Conservation (phyloP, 2,113 vertebrate species). For the Euleptes europaea region DNA sequence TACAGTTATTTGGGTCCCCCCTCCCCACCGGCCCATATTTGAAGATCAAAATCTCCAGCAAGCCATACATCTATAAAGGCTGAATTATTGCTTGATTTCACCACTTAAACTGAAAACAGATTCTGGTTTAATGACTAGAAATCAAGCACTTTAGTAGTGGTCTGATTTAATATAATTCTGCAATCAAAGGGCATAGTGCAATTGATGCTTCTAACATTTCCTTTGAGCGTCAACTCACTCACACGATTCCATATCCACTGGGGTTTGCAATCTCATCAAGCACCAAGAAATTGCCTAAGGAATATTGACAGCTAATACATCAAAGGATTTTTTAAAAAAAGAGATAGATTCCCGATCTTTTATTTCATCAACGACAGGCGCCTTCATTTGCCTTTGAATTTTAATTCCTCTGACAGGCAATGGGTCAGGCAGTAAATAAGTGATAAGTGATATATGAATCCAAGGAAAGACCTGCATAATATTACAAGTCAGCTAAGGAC, state of each 20-base stretch:
- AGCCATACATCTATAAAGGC: neutral
- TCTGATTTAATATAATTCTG: conserved; percentile 4
- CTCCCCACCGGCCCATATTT: neutral
- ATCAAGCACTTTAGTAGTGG: neutral
- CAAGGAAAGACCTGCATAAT: neutral
- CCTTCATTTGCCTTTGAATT: neutral
- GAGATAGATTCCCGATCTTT: neutral
- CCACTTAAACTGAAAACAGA: neutral
- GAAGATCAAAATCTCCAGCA: neutral
- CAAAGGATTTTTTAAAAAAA: neutral
- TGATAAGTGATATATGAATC: neutral
- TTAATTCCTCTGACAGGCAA: neutral
- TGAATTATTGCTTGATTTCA: neutral
- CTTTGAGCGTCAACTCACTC: neutral
- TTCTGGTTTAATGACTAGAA: neutral
- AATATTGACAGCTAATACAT: neutral
- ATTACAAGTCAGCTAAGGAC: neutral
- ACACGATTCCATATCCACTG: neutral
- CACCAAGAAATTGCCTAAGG: neutral
- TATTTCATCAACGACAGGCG: neutral
- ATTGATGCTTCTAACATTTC: neutral
- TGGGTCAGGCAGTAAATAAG: neutral
- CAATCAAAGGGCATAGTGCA: neutral
- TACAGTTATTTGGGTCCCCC: neutral
- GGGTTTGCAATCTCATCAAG: conserved; percentile 1